Conservation (phyloP, 2,888 invertebrate species). For the Ormia ochracea region DNA sequence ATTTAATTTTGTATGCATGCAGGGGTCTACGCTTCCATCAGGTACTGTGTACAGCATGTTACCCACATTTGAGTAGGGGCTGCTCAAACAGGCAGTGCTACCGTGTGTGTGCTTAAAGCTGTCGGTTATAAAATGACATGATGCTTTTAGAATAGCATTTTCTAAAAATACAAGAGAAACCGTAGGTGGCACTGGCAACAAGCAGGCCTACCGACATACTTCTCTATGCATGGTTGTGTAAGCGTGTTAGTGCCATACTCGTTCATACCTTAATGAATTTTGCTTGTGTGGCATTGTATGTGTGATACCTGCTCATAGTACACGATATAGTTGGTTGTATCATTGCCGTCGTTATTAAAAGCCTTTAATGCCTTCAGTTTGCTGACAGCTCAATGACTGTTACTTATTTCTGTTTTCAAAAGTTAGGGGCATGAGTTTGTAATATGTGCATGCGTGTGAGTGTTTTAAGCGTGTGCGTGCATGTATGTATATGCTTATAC, state of each 20-base stretch:
- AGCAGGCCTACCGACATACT: too few relatives aligned
- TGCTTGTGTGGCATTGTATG: not conserved
- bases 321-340: not conserved
- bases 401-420: not conserved
- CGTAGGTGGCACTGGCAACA: not conserved
- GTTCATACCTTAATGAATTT: not conserved
- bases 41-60: slow-evolving; percentile 45
- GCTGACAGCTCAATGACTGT: slow-evolving; percentile 8
- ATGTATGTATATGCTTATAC: not conserved
- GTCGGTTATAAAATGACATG: not conserved
- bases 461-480: not conserved
- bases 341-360: slow-evolving; percentile 1
- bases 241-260: not conserved
- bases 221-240: not conserved
- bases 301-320: not conserved
- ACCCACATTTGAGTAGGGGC: slow-evolving; percentile 31
- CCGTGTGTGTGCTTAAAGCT: not conserved
- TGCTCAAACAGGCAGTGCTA: slow-evolving; percentile 31
- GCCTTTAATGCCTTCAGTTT: slow-evolving; percentile 14
- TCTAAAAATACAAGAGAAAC: not conserved
- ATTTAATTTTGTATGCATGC: slow-evolving; percentile 17
- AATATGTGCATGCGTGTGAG: not conserved
- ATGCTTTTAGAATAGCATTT: not conserved
- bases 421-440: too few relatives aligned
- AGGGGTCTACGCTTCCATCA: slow-evolving; percentile 49